Base-by-base conservation (phyloP, 2,888 invertebrate genomes). In the Cerceris rybyensis region DNA sequence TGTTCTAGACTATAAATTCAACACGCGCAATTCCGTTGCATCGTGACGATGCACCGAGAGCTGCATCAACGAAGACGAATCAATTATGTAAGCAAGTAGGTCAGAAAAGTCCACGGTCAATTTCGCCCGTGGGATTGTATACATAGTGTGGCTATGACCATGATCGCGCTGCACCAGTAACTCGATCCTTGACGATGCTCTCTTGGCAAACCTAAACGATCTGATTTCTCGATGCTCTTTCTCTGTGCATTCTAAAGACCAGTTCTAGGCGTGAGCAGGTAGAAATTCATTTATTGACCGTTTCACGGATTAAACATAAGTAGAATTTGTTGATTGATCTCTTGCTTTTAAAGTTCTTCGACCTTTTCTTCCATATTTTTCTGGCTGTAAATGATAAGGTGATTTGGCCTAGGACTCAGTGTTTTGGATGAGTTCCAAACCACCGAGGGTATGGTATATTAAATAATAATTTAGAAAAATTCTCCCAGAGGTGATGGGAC, bases 31-130 rank as follows among this genome's bases (percentile, higher is more conserved):
- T 78, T 78, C 66, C 70, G 76, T 78, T 75, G 77, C 70, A 75
- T 70, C 76, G 64, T 52, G 7, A 1, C 69, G 54, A n/a, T 11
- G 69, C 60, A 76, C 71, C 77, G 60, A 68, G 68, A 66, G 66
- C 28, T 66, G 64, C 63, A 59, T 61, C 75, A 76, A 78, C 76
- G 76, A 76, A 76, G 80, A 83, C 82, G 75, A 78, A 83, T 86
- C 80, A 86, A 86, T 87, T 87, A 81, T 80, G 64, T 65, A 77
- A 79, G 78, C 75, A 87, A 88, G 79, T 86, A 65, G 87, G 88
- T 86, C 88, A 82, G 83, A 83, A 86, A 84, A 86, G 85, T 87
- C 80, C 81, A 85, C 77, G 77, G 87, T 77, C 81, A 87, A 86
- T 85, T 84, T 86, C 82, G 74, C 74, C 79, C 78, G 63, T 60